phyloP scores from a whole-genome alignment of 2,113 vertebrate genomes.

The Toxostoma redivivum region DNA sequence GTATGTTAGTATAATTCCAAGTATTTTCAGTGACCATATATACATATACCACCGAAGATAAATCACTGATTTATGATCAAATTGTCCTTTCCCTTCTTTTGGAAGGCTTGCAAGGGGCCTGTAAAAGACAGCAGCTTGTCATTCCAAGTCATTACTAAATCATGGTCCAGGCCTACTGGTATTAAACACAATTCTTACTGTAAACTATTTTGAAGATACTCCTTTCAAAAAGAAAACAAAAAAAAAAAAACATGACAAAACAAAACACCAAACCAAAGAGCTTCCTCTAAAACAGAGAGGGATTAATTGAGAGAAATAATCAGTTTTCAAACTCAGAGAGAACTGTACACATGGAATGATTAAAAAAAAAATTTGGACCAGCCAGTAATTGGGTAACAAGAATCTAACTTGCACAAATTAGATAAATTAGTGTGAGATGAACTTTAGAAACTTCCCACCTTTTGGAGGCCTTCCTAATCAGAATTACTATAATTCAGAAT shows the following conservation, averaged over 20 bases:
- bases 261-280: not conserved
- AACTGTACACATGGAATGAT: not conserved
- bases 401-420: not conserved
- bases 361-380: not conserved
- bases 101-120: not conserved
- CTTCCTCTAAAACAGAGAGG: not conserved
- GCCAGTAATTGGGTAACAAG: not conserved
- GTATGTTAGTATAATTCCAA: not conserved
- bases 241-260: not conserved
- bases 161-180: not conserved
- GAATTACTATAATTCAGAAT: not conserved
- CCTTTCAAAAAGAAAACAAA: not conserved
- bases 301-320: not conserved
- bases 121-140: not conserved
- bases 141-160: not conserved
- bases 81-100: not conserved
- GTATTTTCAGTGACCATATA: not conserved
- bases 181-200: not conserved
- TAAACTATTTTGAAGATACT: not conserved
- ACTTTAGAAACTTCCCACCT: not conserved
- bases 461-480: not conserved
- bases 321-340: not conserved
- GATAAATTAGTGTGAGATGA: not conserved
- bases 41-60: not conserved
- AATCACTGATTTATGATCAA: not conserved